phyloP scores from a whole-genome alignment of 2,797 vertebrate species.

The Rhinoraja longicauda region DNA sequence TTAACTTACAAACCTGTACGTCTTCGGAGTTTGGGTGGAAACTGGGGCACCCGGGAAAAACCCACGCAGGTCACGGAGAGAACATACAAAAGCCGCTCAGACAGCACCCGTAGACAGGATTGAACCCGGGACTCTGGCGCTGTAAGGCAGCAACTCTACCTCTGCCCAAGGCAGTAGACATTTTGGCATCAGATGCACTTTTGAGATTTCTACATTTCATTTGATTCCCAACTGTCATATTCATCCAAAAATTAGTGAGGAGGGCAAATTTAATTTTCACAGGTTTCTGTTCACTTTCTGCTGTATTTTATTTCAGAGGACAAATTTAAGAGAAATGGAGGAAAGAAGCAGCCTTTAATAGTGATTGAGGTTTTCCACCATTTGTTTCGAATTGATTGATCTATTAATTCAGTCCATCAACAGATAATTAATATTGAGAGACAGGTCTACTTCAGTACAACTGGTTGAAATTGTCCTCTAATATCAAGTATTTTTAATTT shows the following conservation, averaged over 20 bases:
- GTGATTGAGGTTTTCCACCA: not conserved
- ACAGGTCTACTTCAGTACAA: not conserved
- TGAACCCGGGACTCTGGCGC: too few species aligned
- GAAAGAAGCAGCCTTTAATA: not conserved
- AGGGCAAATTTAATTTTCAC: not conserved
- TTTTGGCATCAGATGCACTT: not conserved
- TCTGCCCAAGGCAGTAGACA: not conserved
- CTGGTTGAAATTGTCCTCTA: not conserved
- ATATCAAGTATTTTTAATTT: not conserved
- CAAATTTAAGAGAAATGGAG: not conserved
- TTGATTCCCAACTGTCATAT: not conserved
- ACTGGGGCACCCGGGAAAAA: too few species aligned
- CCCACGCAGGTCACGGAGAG: too few species aligned
- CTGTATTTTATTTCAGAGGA: not conserved
- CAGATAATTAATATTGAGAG: not conserved
- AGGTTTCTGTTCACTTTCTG: not conserved
- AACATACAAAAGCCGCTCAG: too few species aligned
- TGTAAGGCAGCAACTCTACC: too few species aligned
- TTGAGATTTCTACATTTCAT: not conserved
- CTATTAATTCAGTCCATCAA: not conserved
- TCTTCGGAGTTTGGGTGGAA: too few species aligned
- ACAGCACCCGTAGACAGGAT: too few species aligned
- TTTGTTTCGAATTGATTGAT: not conserved
- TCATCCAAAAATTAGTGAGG: not conserved
- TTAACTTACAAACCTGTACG: too few species aligned